Conservation (phyloP, 2,113 vertebrate genomes). For the Dinomys branickii region DNA sequence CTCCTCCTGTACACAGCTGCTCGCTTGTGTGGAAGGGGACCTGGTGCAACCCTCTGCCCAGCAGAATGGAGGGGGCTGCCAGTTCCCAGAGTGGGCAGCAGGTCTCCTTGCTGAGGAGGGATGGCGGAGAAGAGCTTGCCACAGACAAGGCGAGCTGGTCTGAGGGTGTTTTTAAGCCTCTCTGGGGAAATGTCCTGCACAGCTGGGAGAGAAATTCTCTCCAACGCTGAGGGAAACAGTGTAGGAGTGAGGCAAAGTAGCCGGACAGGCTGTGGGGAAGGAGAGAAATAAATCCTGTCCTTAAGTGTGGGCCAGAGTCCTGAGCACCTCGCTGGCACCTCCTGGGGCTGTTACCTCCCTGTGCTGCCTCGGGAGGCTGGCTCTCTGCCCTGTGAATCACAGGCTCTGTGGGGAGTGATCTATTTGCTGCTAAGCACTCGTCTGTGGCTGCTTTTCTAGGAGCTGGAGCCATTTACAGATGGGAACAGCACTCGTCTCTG, state of each 20-base stretch:
- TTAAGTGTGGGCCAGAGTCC: slow-evolving; percentile 54
- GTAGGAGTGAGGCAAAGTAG: neutral
- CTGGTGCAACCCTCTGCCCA: neutral
- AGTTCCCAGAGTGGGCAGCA: neutral
- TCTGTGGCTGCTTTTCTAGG: slow-evolving; percentile 66
- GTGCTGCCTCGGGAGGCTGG: slow-evolving; percentile 43
- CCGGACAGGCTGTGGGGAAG: neutral
- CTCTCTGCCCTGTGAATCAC: slow-evolving; percentile 69
- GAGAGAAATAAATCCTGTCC: slow-evolving; percentile 57
- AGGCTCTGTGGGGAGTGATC: slow-evolving; percentile 61
- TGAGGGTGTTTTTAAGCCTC: neutral
- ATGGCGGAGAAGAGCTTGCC: neutral
- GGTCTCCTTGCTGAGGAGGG: neutral
- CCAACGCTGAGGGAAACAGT: neutral
- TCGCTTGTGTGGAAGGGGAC: neutral
- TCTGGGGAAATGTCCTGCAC: neutral
- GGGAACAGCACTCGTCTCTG: slow-evolving; percentile 43
- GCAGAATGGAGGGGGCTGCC: neutral
- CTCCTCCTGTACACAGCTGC: neutral
- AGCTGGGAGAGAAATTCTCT: slow-evolving; percentile 6
- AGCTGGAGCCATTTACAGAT: slow-evolving; percentile 63
- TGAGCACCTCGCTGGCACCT: neutral
- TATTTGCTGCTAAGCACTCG: slow-evolving; percentile 65
- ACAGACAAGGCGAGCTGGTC: neutral
- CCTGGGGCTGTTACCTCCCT: slow-evolving; percentile 27